Conservation (phyloP, 1,140 invertebrate species). For the Cyclargus thomasi region DNA sequence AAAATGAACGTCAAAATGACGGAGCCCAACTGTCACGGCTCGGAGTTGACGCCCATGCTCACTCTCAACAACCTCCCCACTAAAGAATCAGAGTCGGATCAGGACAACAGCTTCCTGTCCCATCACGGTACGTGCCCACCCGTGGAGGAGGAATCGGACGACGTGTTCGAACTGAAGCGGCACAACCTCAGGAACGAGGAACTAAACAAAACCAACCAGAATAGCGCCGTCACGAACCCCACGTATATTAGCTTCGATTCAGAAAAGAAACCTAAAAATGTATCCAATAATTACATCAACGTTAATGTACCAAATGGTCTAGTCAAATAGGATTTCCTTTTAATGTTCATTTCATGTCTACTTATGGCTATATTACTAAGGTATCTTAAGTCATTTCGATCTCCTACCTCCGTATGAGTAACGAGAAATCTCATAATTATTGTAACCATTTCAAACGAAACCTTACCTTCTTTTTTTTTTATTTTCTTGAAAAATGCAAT, state of each 20-base stretch:
- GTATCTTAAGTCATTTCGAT: slow-evolving; percentile 30
- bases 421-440: slow-evolving; percentile 4
- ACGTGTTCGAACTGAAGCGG: slow-evolving; percentile 71
- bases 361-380: slow-evolving; percentile 25
- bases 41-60: slow-evolving; percentile 78
- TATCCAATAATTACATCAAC: slow-evolving; percentile 55
- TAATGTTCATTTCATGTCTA: slow-evolving; percentile 22
- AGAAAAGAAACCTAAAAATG: slow-evolving; percentile 57
- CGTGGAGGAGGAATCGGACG: slow-evolving; percentile 54
- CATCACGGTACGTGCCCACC: slow-evolving; percentile 49
- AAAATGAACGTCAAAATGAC: slow-evolving; percentile 41
- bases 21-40: slow-evolving; percentile 62
- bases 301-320: slow-evolving; percentile 58
- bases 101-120: slow-evolving; percentile 54
- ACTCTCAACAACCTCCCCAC: slow-evolving; percentile 58
- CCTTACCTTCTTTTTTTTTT: neutral
- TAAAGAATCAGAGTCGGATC: slow-evolving; percentile 60
- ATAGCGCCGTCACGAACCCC: slow-evolving; percentile 61
- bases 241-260: slow-evolving; percentile 52
- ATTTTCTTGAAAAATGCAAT: neutral
- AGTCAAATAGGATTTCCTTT: slow-evolving; percentile 53
- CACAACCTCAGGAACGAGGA: slow-evolving; percentile 80
- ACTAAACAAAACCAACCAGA: slow-evolving; percentile 45
- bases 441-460: neutral
- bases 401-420: slow-evolving; percentile 24